Evolutionary conservation across 2,797 vertebrate species (phyloP).

Genomic region (Melanotaenia boesemani): DNA sequence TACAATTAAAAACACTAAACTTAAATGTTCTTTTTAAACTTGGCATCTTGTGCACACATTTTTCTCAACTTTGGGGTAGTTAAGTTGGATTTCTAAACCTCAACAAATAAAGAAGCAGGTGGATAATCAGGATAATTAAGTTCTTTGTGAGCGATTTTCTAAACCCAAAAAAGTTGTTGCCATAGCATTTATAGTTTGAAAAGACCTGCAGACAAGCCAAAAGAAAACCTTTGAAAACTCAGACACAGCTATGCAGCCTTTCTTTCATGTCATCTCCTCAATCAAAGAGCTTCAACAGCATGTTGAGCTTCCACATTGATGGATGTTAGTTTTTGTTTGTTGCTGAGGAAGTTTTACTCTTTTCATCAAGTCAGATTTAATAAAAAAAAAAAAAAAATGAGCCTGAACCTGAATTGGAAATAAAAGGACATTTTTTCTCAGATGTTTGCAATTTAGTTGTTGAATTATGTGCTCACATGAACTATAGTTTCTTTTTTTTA

Average conservation of each 20-base stretch:
- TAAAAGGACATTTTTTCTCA: too few species aligned
- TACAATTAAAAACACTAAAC: too few species aligned
- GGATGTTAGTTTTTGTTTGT: not conserved
- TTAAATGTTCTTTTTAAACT: too few species aligned
- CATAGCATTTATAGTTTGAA: not conserved
- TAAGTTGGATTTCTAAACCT: not conserved
- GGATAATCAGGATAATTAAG: not conserved
- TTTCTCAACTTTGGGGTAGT: not conserved
- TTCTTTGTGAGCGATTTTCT: not conserved
- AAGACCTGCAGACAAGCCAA: not conserved
- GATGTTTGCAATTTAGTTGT: not conserved
- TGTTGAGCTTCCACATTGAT: not conserved
- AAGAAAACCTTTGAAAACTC: too few species aligned
- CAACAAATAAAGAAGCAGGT: not conserved
- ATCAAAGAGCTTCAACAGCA: not conserved
- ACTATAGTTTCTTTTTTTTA: too few species aligned
- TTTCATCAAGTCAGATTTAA: not conserved
- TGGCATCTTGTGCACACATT: too few species aligned
- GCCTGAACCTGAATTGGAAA: not conserved
- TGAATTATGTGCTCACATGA: not conserved
- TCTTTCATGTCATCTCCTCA: not conserved
- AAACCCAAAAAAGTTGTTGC: not conserved
- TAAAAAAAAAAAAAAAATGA: not conserved
- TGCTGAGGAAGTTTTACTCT: not conserved
- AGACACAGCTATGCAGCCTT: not conserved